Percentiles rank a stretch among this genome's conserved stretches.
Evolutionary conservation across 2,113 vertebrate species (phyloP).

Genomic region (Pelmatolapia mariae): DNA sequence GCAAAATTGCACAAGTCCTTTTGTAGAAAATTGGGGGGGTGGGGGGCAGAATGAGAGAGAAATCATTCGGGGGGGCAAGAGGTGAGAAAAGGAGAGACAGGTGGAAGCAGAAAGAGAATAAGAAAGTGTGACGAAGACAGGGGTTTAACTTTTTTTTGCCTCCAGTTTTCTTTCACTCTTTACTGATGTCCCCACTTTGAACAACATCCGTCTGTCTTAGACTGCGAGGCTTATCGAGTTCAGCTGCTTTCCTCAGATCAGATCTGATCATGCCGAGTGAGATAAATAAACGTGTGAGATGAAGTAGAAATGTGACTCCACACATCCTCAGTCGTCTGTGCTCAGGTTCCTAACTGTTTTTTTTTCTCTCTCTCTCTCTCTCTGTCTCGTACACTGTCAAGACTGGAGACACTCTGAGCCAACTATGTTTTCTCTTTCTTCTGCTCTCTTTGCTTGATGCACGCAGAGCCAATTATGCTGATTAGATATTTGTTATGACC

Average conservation of each 20-base stretch:
- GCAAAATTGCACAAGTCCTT: slow-evolving; percentile 66
- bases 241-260: not conserved
- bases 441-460: not conserved
- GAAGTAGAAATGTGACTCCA: not conserved
- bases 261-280: not conserved
- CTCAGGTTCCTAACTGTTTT: not conserved
- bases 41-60: not conserved
- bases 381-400: not conserved
- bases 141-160: not conserved
- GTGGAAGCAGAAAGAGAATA: not conserved
- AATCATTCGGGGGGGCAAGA: slow-evolving; percentile 33
- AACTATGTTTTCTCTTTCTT: slow-evolving; percentile 6
- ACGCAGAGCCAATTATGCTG: slow-evolving; percentile 23
- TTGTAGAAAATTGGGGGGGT: slow-evolving; percentile 35
- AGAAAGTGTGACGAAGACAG: not conserved
- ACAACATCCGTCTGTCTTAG: not conserved
- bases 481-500: slow-evolving; percentile 46
- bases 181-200: not conserved
- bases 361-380: not conserved
- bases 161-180: not conserved
- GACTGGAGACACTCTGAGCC: not conserved
- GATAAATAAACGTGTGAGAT: not conserved
- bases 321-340: not conserved
- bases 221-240: not conserved
- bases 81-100: not conserved